These are phyloP conservation scores for Argyrosomus japonicus DNA, from an alignment of 2,113 vertebrate species.

Conservation along the genomic window DNA sequence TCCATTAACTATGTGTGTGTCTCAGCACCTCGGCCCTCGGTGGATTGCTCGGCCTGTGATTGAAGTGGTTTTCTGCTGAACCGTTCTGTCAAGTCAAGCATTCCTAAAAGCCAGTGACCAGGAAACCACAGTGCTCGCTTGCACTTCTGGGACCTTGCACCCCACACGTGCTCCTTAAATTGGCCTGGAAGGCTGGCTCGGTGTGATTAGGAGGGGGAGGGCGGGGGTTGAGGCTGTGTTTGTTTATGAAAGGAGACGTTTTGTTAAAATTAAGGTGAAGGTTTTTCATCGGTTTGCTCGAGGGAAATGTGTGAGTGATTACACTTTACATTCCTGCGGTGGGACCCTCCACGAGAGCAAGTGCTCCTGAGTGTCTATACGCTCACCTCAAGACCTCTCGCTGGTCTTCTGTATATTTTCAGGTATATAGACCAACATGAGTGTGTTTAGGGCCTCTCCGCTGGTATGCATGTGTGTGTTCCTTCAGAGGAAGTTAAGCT, in stretches of 20 bases:
- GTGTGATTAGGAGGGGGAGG: conserved; percentile 44
- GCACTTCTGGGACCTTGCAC: conserved; percentile 61
- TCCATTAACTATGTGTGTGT: conserved; percentile 31
- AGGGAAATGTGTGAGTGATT: conserved; percentile 70
- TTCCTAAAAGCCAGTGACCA: conserved; percentile 70
- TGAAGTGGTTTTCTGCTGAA: conserved; percentile 69
- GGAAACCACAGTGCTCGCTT: conserved; percentile 72
- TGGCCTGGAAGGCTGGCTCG: conserved; percentile 18
- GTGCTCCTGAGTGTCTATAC: conserved; percentile 30
- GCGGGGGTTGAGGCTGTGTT: conserved; percentile 17
- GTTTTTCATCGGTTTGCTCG: conserved; percentile 50
- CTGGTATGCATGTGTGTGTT: conserved; percentile 14
- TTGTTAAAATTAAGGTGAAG: conserved; percentile 65
- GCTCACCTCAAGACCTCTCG: conserved; percentile 22
- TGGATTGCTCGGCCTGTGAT: conserved; percentile 9
- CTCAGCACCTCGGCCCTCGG: conserved; percentile 42
- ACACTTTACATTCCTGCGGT: conserved; percentile 72
- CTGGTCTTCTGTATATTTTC: conserved; percentile 45
- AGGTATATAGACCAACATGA: conserved; percentile 4
- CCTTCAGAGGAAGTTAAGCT: conserved; percentile 18
- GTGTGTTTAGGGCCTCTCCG: background rate
- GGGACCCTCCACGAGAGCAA: conserved; percentile 56
- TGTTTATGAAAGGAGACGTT: conserved; percentile 67
- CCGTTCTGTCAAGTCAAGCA: conserved; percentile 70
- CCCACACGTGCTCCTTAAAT: conserved; percentile 61